Percentiles rank a stretch among this genome's conserved stretches.
Conservation (phyloP, 2,113 vertebrate genomes). For the Petroica traversi region DNA sequence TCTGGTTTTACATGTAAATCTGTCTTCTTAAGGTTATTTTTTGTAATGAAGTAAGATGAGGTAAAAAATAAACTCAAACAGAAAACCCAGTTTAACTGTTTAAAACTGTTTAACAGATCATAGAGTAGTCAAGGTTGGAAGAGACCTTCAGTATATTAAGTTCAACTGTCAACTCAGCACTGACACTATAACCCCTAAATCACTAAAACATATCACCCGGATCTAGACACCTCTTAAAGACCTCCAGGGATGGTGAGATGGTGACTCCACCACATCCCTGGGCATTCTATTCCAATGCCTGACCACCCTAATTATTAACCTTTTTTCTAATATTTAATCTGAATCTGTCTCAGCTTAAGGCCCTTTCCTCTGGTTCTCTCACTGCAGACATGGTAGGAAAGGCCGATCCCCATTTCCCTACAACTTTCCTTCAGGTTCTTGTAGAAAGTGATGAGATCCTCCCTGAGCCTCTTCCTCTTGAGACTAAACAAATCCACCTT, state of each 20-base stretch:
- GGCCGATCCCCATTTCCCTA: neutral
- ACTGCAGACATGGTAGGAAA: neutral
- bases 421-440: neutral
- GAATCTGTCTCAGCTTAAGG: neutral
- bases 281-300: neutral
- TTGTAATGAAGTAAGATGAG: neutral
- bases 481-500: neutral
- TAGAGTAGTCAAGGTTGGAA: neutral
- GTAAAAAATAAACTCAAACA: neutral
- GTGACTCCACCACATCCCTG: neutral
- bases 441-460: neutral
- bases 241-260: too few species aligned
- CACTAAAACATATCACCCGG: neutral
- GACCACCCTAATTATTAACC: neutral
- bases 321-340: neutral
- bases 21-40: neutral
- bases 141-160: neutral
- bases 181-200: neutral
- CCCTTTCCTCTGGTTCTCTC: neutral
- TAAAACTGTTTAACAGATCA: neutral
- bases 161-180: neutral
- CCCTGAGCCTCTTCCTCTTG: neutral
- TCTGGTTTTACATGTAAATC: neutral
- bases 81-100: neutral
- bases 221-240: neutral